phyloP scores from a whole-genome alignment of 2,113 vertebrate species.

The Fukomys damarensis region DNA sequence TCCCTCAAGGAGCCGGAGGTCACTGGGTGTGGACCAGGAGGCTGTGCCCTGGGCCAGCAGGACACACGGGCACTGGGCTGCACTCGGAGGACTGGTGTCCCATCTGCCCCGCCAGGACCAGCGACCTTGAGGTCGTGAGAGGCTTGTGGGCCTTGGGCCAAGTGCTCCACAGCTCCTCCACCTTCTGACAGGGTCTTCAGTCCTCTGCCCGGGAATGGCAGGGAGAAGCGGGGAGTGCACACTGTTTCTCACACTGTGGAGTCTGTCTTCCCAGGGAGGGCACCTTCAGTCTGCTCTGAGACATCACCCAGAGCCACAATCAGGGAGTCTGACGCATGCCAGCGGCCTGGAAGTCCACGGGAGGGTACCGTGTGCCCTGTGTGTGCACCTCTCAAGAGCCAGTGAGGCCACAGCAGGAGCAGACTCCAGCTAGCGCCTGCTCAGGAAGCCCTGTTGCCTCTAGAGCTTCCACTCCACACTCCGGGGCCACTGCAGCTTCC shows the following conservation, averaged over 20 bases:
- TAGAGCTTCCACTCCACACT: background rate
- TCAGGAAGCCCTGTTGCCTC: background rate
- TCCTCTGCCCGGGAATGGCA: background rate
- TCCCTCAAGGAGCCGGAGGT: background rate
- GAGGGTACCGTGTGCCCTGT: background rate
- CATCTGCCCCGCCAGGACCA: background rate
- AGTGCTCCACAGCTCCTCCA: background rate
- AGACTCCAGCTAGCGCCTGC: no score
- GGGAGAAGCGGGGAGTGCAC: background rate
- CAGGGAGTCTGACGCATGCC: background rate
- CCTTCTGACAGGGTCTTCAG: background rate
- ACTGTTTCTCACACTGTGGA: fast-evolving
- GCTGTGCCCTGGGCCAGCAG: background rate
- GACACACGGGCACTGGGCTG: background rate
- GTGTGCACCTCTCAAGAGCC: background rate
- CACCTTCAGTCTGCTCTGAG: background rate
- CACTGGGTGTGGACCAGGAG: background rate
- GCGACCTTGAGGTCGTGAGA: background rate
- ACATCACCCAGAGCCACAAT: fast-evolving
- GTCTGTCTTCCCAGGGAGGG: background rate
- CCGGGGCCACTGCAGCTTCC: background rate
- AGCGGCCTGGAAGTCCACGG: fast-evolving
- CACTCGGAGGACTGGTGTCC: no score
- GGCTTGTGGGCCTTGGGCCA: background rate
- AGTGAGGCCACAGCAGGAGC: background rate